These are phyloP conservation scores for Trichosurus vulpecula DNA, from an alignment of 2,797 vertebrate species.

Conservation along the genomic window DNA sequence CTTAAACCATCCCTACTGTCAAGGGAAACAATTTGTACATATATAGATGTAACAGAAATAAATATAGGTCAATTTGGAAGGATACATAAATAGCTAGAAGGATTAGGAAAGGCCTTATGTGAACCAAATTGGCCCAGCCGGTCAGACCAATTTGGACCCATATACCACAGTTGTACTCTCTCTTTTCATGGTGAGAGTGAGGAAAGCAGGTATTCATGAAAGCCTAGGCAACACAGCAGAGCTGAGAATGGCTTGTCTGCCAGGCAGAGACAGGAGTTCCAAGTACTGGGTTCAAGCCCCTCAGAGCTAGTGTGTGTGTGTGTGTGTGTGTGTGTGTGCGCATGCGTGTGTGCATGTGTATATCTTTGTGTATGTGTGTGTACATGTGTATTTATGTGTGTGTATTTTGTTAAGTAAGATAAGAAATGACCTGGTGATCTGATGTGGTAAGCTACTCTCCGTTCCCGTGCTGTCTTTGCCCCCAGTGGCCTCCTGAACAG, in stretches of 20 bases:
- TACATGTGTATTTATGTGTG: no score
- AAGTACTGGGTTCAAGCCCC: not conserved
- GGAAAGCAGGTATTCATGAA: not conserved
- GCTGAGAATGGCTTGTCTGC: not conserved
- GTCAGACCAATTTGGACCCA: not conserved
- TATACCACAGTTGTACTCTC: not conserved
- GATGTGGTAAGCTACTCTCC: not conserved
- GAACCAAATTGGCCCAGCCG: conserved; percentile 17
- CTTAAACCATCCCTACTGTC: conserved; percentile 17
- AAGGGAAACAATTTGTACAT: not conserved
- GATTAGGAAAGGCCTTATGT: not conserved
- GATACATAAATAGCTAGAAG: not conserved
- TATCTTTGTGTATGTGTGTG: not conserved
- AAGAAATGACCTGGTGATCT: not conserved
- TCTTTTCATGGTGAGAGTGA: not conserved
- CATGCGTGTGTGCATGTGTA: fast-evolving
- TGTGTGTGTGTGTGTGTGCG: no score
- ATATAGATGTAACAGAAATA: not conserved
- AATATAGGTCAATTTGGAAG: not conserved
- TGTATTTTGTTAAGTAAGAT: not conserved
- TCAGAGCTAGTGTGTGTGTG: not conserved
- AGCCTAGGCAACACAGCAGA: not conserved
- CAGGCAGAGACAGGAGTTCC: not conserved
- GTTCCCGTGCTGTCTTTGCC: not conserved
- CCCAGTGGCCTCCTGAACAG: not conserved